Evolutionary conservation across 2,113 vertebrate genomes (phyloP), one percentile per base, ranked within the genome.

Genomic region (Zootoca vivipara): DNA sequence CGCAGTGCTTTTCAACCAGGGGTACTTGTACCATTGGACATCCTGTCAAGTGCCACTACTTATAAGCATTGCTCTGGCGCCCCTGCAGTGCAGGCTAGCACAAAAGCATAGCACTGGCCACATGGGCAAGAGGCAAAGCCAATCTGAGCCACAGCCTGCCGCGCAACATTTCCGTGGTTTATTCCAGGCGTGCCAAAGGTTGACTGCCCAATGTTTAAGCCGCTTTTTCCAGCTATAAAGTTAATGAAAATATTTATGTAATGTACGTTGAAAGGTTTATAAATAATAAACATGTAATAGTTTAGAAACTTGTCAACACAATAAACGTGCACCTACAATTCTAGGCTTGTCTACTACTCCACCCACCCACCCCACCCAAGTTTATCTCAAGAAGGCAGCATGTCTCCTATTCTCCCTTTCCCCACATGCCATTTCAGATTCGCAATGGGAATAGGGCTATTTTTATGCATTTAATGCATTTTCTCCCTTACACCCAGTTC

Each of bases 241-340:
- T 91, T 90, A 93, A 75, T 20, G 65, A 78, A 46, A 87, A 83
- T 46, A n/a, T 93, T 89, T 40, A 30, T 94, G 91, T 95, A 95
- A 96, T 91, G 82, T 92, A 35, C 81, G 94, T 89, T 95, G 89
- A 93, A 95, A 91, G 89, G 93, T 94, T 89, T 93, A 94, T 94
- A 95, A 93, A 94, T 92, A 85, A 79, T 87, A 92, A 94, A 69
- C 92, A 94, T 93, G 93, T 93, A 90, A 92, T 42, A 93, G 82
- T 0, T 16, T 69, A 83, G 82, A 91, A 89, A 73, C 86, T 26
- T 87, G 91, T 92, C 91, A 93, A 93, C 93, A 92, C 91, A 94
- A 93, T 86, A 1, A 94, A 82, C 77, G 64, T 93, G 92, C 90
- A 93, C 85, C 90, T 88, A 93, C 92, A 93, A 58, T 26, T 73